A percentile compares a stretch with the other conserved stretches of the same genome.
phyloP scores from a whole-genome alignment of 64 coral and sea anemone species.

The Acropora yongei region DNA sequence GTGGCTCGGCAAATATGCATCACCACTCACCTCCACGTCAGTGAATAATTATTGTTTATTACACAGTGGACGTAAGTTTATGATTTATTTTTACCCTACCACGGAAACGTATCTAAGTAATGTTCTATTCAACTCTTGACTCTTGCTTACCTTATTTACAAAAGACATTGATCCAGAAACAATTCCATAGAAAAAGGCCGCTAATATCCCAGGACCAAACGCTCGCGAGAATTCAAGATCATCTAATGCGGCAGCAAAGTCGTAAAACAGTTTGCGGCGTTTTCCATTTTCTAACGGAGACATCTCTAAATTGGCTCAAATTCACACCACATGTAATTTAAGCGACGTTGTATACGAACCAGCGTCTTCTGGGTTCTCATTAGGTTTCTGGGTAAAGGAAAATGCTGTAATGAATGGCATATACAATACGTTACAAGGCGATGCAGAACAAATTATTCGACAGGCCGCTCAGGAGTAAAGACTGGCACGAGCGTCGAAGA shows the following conservation, averaged over 20 bases:
- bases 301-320: neutral
- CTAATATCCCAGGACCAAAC: conserved; percentile 56
- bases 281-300: neutral
- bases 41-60: too few relatives aligned
- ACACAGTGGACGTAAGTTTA: too few relatives aligned
- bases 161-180: conserved; percentile 86
- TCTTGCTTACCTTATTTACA: conserved; percentile 70
- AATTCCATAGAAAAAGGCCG: conserved; percentile 76
- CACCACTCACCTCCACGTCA: too few relatives aligned
- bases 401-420: neutral
- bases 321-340: too few relatives aligned
- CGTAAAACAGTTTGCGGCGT: neutral
- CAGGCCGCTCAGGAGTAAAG: neutral
- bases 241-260: conserved; percentile 26
- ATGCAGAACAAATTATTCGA: neutral
- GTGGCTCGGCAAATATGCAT: too few relatives aligned
- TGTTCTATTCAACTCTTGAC: neutral
- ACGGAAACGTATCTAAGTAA: neutral
- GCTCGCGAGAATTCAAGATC: conserved; percentile 34
- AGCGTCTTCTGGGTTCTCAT: neutral
- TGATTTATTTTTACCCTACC: too few relatives aligned
- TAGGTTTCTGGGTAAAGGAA: neutral
- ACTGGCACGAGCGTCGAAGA: neutral
- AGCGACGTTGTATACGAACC: neutral
- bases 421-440: neutral